A percentile compares a stretch with the other conserved stretches of the same genome.
Evolutionary conservation across 2,888 invertebrate genomes (phyloP).

Genomic region (Iphiclides podalirius): DNA sequence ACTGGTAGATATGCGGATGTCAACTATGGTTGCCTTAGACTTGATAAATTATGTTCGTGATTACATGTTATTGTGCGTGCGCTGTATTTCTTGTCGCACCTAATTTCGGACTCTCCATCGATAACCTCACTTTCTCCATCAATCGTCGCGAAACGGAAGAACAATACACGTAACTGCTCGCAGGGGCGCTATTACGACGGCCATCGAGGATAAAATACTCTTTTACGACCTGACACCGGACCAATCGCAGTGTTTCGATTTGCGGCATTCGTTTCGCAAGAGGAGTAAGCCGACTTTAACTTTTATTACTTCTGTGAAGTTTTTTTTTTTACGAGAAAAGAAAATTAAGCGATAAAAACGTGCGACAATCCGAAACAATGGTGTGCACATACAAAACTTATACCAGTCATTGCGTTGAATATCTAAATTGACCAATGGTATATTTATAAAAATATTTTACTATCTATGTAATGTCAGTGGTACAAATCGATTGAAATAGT

Average conservation of each 20-base stretch:
- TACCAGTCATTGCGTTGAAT: too few relatives aligned
- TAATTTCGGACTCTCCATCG: neutral
- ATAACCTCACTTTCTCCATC: constrained; percentile 4
- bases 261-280: constrained; percentile 10
- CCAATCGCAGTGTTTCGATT: constrained; percentile 16
- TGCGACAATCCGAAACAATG: neutral
- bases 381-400: too few relatives aligned
- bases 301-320: neutral
- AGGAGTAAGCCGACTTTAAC: neutral
- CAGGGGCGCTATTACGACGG: constrained; percentile 46
- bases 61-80: too few relatives aligned
- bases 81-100: neutral
- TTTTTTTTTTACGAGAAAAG: neutral
- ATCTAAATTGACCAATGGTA: too few relatives aligned
- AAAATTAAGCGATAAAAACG: too few relatives aligned
- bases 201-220: constrained; percentile 54
- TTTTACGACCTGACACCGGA: constrained; percentile 41
- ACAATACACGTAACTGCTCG: constrained; percentile 43
- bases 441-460: too few relatives aligned
- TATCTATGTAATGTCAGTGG: too few relatives aligned
- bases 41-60: too few relatives aligned
- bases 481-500: too few relatives aligned
- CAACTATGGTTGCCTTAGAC: too few relatives aligned
- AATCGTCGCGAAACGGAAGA: constrained; percentile 23
- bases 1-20: too few relatives aligned